Evolutionary conservation across 2,888 invertebrate species (phyloP).

Genomic region (Copidosoma aretas): DNA sequence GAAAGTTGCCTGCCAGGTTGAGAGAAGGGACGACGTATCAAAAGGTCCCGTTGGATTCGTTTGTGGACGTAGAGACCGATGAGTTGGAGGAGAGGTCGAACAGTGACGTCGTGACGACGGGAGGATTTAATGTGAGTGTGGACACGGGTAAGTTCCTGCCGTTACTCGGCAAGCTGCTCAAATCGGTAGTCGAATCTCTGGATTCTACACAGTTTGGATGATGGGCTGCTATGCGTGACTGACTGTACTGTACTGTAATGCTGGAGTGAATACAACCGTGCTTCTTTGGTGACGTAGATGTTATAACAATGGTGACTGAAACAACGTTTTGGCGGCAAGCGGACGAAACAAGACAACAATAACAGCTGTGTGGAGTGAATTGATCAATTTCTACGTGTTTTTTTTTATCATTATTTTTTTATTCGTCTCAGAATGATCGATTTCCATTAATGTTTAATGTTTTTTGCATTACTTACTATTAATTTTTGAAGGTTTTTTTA

Average conservation of each 20-base stretch:
- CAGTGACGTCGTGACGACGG: slow-evolving; percentile 53
- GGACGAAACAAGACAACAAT: too few relatives aligned
- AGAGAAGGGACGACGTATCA: slow-evolving; percentile 46
- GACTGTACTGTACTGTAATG: background rate
- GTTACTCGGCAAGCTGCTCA: slow-evolving; percentile 57
- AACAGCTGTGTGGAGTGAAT: too few relatives aligned
- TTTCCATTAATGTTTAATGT: too few relatives aligned
- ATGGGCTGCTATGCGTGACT: slow-evolving; percentile 14
- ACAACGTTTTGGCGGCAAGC: too few relatives aligned
- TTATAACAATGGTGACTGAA: too few relatives aligned
- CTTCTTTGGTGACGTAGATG: background rate
- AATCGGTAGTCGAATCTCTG: slow-evolving; percentile 57
- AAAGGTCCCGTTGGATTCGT: slow-evolving; percentile 45
- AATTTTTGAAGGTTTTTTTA: too few relatives aligned
- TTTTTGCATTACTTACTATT: too few relatives aligned
- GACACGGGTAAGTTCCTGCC: slow-evolving; percentile 53
- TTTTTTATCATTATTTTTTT: too few relatives aligned
- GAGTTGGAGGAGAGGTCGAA: slow-evolving; percentile 42
- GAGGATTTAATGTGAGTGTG: slow-evolving; percentile 47
- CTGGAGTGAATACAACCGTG: background rate
- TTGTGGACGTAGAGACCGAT: slow-evolving; percentile 19
- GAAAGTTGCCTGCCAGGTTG: slow-evolving; percentile 52
- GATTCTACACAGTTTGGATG: slow-evolving; percentile 57
- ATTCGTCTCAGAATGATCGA: too few relatives aligned
- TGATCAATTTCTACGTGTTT: too few relatives aligned